Evolutionary conservation across 2,797 vertebrate species (phyloP), one percentile per base, ranked within the genome.

Genomic region (Sternotherus odoratus): DNA sequence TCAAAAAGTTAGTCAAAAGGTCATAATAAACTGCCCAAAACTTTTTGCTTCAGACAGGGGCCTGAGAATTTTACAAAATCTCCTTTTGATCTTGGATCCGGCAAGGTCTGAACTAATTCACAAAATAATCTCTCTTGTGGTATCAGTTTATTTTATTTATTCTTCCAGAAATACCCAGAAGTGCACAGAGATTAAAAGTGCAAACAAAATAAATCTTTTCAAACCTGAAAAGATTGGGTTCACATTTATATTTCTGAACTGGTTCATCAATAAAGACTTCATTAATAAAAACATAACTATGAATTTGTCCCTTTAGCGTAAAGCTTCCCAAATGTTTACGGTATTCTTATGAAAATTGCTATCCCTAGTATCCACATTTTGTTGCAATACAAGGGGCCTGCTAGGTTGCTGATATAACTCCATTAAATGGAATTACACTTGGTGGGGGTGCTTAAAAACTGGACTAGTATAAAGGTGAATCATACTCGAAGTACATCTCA

Each of bases 321-420:
- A 86, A 77, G 80, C 82, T 90, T 86, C 23, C 86, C 28, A 92
- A 94, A 90, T 81, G 24, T 23, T 6, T 86, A 90, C 54, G 2
- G 2, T 69, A 81, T 19, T 81, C 39, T 74, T 93, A 74, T 51
- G 12, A 79, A 87, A 91, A 69, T 53, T 36, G 75, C 1, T 36
- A 91, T 66, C 12, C 19, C 39, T 28, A 12, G 11, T 24, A 43
- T 24, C 24, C 39, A 43, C 15, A 46, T 13, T 46, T 74, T 43
- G 24, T 28, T 16, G 46, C 39, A 74, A 23, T 66, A 66, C n/a
- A 66, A 74, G 72, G 39, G 23, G 24, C 13, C 12, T 74, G 36
- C 12, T 26, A 43, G 4, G 12, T 26, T 46, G 43, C 24, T 5
- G 7, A 43, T 74, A 74, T 74, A 74, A 74, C 24, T 46, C 6